phyloP scores from a whole-genome alignment of 2,888 invertebrate species.

The Lymantria monacha region DNA sequence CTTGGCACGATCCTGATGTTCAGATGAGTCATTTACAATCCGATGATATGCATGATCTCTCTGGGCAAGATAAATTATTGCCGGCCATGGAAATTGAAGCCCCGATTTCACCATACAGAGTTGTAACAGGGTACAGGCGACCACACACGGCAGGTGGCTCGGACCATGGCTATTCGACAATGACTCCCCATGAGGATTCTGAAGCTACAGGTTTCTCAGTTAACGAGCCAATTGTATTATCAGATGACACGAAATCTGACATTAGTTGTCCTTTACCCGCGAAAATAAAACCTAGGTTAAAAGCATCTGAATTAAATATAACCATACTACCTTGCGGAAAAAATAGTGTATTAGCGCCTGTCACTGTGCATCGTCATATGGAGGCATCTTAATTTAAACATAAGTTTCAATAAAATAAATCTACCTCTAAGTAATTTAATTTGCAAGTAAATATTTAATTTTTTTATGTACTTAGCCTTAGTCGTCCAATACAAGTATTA shows the following conservation, averaged over 20 bases:
- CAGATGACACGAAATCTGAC: slow-evolving; percentile 78
- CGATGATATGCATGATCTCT: slow-evolving; percentile 85
- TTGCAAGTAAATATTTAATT: slow-evolving; percentile 25
- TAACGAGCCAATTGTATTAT: slow-evolving; percentile 83
- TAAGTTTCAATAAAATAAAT: slow-evolving; percentile 32
- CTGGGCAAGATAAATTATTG: slow-evolving; percentile 85
- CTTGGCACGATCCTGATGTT: slow-evolving; percentile 82
- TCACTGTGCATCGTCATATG: slow-evolving; percentile 94
- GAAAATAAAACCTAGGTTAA: slow-evolving; percentile 67
- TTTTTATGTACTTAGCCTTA: slow-evolving; percentile 28
- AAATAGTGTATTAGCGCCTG: slow-evolving; percentile 89
- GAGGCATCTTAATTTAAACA: slow-evolving; percentile 85
- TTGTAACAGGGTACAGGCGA: slow-evolving; percentile 90
- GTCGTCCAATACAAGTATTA: slow-evolving; percentile 19
- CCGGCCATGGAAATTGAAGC: slow-evolving; percentile 83
- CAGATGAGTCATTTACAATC: slow-evolving; percentile 88
- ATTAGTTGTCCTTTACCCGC: slow-evolving; percentile 82
- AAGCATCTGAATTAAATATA: slow-evolving; percentile 66
- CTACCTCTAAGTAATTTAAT: slow-evolving; percentile 55
- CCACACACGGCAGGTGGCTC: slow-evolving; percentile 90
- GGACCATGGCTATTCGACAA: slow-evolving; percentile 97
- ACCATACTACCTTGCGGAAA: slow-evolving; percentile 80
- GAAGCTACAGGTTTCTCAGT: slow-evolving; percentile 90
- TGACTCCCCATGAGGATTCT: slow-evolving; percentile 95
- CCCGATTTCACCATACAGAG: slow-evolving; percentile 93